phyloP scores from a whole-genome alignment of 2,888 invertebrate genomes.

The Pilophorus perplexus region DNA sequence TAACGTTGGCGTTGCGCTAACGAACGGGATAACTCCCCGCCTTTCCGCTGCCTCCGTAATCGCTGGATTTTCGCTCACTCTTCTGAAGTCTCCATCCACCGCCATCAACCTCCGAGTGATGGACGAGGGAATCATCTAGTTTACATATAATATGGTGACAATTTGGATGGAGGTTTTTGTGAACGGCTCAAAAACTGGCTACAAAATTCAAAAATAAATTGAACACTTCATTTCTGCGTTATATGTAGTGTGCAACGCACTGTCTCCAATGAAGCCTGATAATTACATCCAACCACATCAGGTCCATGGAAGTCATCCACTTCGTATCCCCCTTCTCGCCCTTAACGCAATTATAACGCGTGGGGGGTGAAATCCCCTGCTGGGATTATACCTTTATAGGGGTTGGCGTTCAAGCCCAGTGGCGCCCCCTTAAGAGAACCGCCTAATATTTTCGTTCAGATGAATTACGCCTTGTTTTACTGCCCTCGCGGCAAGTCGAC shows the following conservation, averaged over 20 bases:
- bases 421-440: constrained; percentile 13
- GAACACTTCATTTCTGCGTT: too few relatives aligned
- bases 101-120: too few relatives aligned
- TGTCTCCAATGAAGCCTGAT: too few relatives aligned
- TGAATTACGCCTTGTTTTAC: constrained; percentile 24
- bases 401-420: constrained; percentile 23
- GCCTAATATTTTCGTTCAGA: constrained; percentile 15
- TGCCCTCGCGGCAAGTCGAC: neutral
- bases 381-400: constrained; percentile 26
- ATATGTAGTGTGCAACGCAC: too few relatives aligned
- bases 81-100: neutral
- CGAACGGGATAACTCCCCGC: neutral
- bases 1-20: constrained; percentile 12
- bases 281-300: too few relatives aligned
- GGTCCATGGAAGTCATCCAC: too few relatives aligned
- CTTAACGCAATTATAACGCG: constrained; percentile 15
- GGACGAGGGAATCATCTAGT: too few relatives aligned
- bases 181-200: too few relatives aligned
- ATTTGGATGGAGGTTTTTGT: too few relatives aligned
- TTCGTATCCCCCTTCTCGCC: neutral
- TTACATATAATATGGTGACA: too few relatives aligned
- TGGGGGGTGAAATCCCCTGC: neutral
- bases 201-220: too few relatives aligned
- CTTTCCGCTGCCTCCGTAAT: too few relatives aligned
- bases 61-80: constrained; percentile 22